Percentiles rank a stretch among this genome's conserved stretches.
phyloP scores from a whole-genome alignment of 2,888 invertebrate genomes.

The Apoderus coryli region DNA sequence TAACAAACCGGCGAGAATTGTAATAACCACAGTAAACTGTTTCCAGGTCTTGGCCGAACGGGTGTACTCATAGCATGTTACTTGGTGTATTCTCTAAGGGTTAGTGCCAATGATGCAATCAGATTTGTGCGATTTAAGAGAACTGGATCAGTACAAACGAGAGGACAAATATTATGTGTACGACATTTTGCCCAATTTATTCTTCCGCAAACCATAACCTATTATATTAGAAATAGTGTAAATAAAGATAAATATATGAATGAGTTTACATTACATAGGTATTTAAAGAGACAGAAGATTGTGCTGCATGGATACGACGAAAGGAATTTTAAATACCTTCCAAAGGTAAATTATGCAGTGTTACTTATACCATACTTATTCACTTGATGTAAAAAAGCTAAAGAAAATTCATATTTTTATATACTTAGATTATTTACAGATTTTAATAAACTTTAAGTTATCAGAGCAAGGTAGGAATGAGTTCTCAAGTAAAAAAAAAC shows the following conservation, averaged over 20 bases:
- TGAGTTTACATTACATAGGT: constrained; percentile 56
- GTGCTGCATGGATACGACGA: constrained; percentile 68
- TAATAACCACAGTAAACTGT: constrained; percentile 7
- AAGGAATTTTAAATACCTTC: constrained; percentile 56
- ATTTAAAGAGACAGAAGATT: constrained; percentile 53
- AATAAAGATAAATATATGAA: constrained; percentile 33
- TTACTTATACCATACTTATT: too few relatives aligned
- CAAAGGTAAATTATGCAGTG: constrained; percentile 67
- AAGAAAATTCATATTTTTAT: too few relatives aligned
- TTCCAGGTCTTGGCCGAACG: constrained; percentile 61
- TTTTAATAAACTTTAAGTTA: too few relatives aligned
- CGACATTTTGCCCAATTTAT: constrained; percentile 70
- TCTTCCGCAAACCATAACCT: constrained; percentile 60
- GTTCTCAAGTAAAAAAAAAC: too few relatives aligned
- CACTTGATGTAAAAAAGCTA: too few relatives aligned
- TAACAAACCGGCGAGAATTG: too few relatives aligned
- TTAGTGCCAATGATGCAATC: constrained; percentile 67
- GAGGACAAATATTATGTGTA: constrained; percentile 66
- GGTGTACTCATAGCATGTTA: constrained; percentile 80
- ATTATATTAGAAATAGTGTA: constrained; percentile 38
- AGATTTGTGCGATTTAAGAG: constrained; percentile 61
- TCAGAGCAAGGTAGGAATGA: too few relatives aligned
- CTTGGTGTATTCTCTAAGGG: constrained; percentile 62
- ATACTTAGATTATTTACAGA: too few relatives aligned
- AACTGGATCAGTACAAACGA: constrained; percentile 67